phyloP scores from a whole-genome alignment of 2,113 vertebrate species.

The Cebus imitator region DNA sequence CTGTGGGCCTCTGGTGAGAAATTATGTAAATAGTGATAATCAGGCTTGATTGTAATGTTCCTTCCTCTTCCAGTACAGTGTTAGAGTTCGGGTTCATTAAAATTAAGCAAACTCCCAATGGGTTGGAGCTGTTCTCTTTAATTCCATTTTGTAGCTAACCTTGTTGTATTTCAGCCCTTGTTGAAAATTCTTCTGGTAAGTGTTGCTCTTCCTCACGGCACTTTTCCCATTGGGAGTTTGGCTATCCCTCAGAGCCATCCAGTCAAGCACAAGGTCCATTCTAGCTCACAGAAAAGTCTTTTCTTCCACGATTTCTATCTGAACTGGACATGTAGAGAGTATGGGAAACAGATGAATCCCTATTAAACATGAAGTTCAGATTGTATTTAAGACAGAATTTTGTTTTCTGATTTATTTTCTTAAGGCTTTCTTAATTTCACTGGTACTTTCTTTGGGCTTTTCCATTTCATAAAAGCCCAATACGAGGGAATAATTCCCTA shows the following conservation, averaged over 20 bases:
- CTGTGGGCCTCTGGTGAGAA: not conserved
- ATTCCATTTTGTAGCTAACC: not conserved
- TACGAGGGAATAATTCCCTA: not conserved
- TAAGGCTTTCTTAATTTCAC: not conserved
- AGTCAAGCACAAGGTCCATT: not conserved
- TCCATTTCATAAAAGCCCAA: not conserved
- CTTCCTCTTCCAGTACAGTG: not conserved
- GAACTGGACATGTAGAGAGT: not conserved
- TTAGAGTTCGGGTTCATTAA: not conserved
- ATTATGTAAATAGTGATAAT: not conserved
- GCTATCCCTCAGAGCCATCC: not conserved
- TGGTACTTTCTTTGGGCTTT: not conserved
- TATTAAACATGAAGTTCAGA: not conserved
- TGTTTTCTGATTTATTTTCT: slow-evolving; percentile 15
- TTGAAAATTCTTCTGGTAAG: not conserved
- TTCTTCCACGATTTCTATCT: not conserved
- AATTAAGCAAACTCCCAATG: not conserved
- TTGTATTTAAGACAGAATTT: not conserved
- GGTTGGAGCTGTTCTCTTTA: not conserved
- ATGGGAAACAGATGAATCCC: not conserved
- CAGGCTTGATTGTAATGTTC: not conserved
- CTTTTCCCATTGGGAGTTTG: not conserved
- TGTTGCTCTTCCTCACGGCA: not conserved
- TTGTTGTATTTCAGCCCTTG: not conserved
- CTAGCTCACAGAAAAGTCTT: not conserved